Evolutionary conservation across 2,888 invertebrate genomes (phyloP).

Genomic region (Parelbella ahira): DNA sequence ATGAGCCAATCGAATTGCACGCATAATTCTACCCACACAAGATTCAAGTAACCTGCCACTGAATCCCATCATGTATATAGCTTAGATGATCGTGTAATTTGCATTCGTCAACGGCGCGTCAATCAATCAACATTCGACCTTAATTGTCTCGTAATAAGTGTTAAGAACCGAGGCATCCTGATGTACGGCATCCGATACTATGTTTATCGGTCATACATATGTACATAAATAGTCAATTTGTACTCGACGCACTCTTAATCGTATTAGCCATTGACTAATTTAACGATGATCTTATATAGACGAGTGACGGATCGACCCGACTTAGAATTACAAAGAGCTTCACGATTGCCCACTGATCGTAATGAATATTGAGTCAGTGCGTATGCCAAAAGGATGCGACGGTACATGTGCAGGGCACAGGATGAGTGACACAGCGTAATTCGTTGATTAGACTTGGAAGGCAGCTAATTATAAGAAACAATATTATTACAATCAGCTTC

Average conservation of each 20-base stretch:
- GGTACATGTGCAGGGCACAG: too few relatives aligned
- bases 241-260: constrained; percentile 19
- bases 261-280: constrained; percentile 25
- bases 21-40: too few relatives aligned
- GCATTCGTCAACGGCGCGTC: constrained; percentile 15
- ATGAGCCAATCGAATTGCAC: too few relatives aligned
- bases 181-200: constrained; percentile 10
- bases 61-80: too few relatives aligned
- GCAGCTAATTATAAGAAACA: too few relatives aligned
- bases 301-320: constrained; percentile 15
- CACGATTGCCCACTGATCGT: constrained; percentile 16
- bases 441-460: too few relatives aligned
- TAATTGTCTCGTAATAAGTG: constrained; percentile 13
- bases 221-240: constrained; percentile 24
- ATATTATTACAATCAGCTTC: too few relatives aligned
- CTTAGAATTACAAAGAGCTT: constrained; percentile 17
- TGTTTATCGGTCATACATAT: constrained; percentile 25
- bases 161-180: not conserved
- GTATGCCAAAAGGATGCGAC: too few relatives aligned
- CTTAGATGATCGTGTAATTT: constrained; percentile 6
- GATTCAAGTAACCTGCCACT: too few relatives aligned
- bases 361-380: too few relatives aligned
- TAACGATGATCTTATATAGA: constrained; percentile 24
- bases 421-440: too few relatives aligned
- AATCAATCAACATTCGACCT: constrained; percentile 23